These are phyloP conservation scores for Eumaeus atala DNA, from an alignment of 1,140 invertebrate species.

Conservation along the genomic window DNA sequence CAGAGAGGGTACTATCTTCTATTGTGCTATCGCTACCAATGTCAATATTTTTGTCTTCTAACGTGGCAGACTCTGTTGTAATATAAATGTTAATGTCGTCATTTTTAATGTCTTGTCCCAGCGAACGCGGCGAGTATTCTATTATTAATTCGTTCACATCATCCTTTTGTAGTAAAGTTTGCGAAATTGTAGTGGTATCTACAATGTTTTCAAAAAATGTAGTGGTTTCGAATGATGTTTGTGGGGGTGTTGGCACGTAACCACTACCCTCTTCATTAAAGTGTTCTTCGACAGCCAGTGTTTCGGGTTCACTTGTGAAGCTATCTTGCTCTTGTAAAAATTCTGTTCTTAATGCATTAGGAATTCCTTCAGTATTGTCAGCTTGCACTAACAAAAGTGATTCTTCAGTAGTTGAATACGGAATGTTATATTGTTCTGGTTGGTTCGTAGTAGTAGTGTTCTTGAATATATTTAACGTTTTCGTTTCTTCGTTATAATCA, in stretches of 20 bases:
- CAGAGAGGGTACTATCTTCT: slow-evolving; percentile 2
- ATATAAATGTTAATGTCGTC: neutral
- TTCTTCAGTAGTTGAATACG: neutral
- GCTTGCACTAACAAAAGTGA: neutral
- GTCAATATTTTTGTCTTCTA: neutral
- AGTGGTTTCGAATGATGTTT: neutral
- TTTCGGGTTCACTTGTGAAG: neutral
- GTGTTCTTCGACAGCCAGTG: neutral
- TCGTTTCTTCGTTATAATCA: neutral
- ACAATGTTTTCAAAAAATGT: neutral
- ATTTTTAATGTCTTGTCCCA: neutral
- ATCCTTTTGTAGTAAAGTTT: neutral
- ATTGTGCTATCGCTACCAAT: neutral
- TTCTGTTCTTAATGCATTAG: neutral
- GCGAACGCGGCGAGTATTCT: neutral
- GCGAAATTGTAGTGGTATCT: neutral
- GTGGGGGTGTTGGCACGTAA: neutral
- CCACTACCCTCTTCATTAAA: neutral
- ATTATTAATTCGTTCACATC: neutral
- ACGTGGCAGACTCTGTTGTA: neutral
- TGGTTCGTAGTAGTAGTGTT: neutral
- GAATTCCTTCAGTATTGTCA: neutral
- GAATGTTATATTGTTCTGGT: neutral
- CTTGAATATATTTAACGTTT: no score
- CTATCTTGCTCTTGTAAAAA: neutral